Percentiles rank a stretch among this genome's conserved stretches.
phyloP scores from a whole-genome alignment of 2,888 invertebrate species.

The Frankliniella fusca region DNA sequence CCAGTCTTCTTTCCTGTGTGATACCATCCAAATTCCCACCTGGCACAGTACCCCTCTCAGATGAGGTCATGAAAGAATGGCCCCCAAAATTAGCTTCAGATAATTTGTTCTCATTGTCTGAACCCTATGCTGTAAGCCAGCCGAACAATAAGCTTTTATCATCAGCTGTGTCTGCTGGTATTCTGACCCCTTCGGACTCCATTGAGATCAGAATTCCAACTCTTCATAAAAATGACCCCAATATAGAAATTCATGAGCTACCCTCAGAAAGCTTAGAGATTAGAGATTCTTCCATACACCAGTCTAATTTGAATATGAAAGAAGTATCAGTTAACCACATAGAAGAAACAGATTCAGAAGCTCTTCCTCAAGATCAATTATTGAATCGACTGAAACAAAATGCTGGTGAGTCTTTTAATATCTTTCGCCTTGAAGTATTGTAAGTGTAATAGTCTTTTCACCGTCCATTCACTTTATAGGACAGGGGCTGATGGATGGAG shows the following conservation, averaged over 20 bases:
- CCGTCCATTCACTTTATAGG: too few species aligned
- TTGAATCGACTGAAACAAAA: not conserved
- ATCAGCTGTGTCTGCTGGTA: not conserved
- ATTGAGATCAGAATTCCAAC: too few species aligned
- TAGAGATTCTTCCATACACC: too few species aligned
- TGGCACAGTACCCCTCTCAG: slow-evolving; percentile 2
- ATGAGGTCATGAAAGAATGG: not conserved
- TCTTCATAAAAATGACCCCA: not conserved
- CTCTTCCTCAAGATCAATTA: not conserved
- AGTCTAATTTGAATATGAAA: too few species aligned
- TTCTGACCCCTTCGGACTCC: too few species aligned
- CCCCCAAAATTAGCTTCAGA: not conserved
- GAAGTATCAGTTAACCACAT: not conserved
- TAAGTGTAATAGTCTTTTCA: not conserved
- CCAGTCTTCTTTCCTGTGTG: not conserved
- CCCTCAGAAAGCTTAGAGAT: too few species aligned
- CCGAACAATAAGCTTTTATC: not conserved
- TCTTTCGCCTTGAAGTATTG: not conserved
- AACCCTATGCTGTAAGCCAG: not conserved
- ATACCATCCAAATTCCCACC: slow-evolving; percentile 22
- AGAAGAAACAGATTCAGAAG: not conserved
- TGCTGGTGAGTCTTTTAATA: not conserved
- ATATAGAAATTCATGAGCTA: too few species aligned
- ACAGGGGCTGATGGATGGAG: not conserved
- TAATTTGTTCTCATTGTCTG: not conserved